These are phyloP conservation scores for Oncorhynchus clarkii DNA, from an alignment of 2,113 vertebrate genomes.

Conservation along the genomic window DNA sequence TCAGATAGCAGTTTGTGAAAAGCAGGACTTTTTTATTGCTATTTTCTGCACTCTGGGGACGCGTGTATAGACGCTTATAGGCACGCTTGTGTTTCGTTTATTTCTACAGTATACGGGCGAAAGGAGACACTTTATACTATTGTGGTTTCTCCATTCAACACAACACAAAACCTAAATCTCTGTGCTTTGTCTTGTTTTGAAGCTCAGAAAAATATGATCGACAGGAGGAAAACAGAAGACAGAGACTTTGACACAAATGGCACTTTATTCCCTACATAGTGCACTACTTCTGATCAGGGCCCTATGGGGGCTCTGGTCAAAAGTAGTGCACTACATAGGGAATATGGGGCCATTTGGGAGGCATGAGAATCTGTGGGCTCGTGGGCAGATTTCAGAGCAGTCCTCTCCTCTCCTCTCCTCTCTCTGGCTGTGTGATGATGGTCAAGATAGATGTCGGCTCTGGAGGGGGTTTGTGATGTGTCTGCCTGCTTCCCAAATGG, in stretches of 20 bases:
- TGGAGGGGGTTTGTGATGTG: constrained; percentile 36
- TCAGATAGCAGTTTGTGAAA: constrained; percentile 40
- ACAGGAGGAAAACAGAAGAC: constrained; percentile 42
- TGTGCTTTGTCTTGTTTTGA: constrained; percentile 31
- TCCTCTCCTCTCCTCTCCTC: constrained; percentile 24
- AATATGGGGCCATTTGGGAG: too few species aligned
- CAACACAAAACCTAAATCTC: constrained; percentile 37
- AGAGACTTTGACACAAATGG: too few species aligned
- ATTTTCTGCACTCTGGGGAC: not conserved
- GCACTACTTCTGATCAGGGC: too few species aligned
- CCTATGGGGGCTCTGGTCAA: too few species aligned
- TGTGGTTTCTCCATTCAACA: too few species aligned
- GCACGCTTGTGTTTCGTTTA: too few species aligned
- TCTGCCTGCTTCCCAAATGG: not conserved
- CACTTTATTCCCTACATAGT: too few species aligned
- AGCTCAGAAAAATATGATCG: constrained; percentile 44
- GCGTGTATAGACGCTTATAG: too few species aligned
- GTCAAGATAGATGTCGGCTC: constrained; percentile 48
- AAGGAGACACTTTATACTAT: too few species aligned
- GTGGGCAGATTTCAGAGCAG: constrained; percentile 46
- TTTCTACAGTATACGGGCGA: constrained; percentile 14
- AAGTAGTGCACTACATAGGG: too few species aligned
- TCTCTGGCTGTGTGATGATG: constrained; percentile 31
- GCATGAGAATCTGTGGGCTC: constrained; percentile 17
- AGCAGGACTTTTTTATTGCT: not conserved